These are phyloP conservation scores for Morone chrysops DNA, from an alignment of 2,113 vertebrate species.

Conservation along the genomic window DNA sequence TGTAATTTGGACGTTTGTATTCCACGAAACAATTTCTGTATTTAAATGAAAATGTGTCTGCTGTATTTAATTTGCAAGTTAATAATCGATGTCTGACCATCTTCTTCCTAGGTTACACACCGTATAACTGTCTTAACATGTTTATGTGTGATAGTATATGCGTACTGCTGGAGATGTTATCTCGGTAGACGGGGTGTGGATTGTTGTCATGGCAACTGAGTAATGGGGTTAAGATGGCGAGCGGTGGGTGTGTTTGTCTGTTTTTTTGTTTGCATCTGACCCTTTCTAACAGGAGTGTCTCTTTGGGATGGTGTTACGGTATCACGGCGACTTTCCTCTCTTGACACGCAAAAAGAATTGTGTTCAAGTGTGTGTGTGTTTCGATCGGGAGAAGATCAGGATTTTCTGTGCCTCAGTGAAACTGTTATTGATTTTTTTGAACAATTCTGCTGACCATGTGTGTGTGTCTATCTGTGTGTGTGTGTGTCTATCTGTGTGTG, in stretches of 20 bases:
- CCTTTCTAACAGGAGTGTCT: background rate
- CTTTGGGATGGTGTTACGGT: slow-evolving; percentile 1
- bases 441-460: background rate
- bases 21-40: too few species aligned
- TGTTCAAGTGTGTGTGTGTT: background rate
- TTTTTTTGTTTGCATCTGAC: background rate
- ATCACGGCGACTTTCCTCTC: background rate
- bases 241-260: background rate
- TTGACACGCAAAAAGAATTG: background rate
- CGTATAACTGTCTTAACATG: background rate
- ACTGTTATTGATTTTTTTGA: slow-evolving; percentile 34
- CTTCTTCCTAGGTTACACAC: background rate
- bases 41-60: too few species aligned
- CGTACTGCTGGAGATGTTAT: background rate
- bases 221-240: slow-evolving; percentile 44
- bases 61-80: too few species aligned
- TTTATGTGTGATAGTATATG: slow-evolving; percentile 2
- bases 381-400: background rate
- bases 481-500: background rate
- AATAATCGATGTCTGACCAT: too few species aligned
- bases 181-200: slow-evolving; percentile 37
- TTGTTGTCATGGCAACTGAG: slow-evolving; percentile 60
- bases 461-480: background rate
- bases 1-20: too few species aligned
- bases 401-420: background rate